phyloP scores from a whole-genome alignment of 2,113 vertebrate genomes.

The Excalfactoria chinensis region DNA sequence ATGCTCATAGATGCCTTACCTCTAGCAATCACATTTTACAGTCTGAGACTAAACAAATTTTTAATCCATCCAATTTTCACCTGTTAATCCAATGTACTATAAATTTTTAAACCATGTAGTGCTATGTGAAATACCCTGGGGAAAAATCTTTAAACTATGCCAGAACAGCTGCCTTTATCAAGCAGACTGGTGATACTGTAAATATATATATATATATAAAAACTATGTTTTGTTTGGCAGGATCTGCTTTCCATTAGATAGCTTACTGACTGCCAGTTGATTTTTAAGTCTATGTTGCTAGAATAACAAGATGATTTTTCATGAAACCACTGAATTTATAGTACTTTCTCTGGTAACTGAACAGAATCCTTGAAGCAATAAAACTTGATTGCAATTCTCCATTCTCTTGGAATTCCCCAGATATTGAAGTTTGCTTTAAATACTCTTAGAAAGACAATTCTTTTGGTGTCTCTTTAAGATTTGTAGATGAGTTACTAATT shows the following conservation, averaged over 20 bases:
- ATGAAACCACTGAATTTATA: neutral
- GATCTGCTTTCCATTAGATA: conserved; percentile 25
- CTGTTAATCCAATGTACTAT: neutral
- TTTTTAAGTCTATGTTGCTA: conserved; percentile 45
- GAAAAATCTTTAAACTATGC: conserved; percentile 49
- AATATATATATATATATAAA: neutral
- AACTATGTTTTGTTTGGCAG: conserved; percentile 30
- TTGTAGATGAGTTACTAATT: neutral
- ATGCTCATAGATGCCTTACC: neutral
- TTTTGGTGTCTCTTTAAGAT: neutral
- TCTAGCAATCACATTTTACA: neutral
- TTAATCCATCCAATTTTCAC: neutral
- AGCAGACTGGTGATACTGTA: neutral
- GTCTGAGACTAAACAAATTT: neutral
- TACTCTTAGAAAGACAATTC: neutral
- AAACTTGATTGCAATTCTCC: neutral
- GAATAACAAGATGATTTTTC: conserved; percentile 40
- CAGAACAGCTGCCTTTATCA: conserved; percentile 48
- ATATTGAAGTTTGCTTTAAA: neutral
- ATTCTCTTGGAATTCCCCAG: neutral
- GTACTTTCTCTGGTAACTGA: neutral
- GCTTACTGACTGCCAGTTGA: conserved; percentile 16
- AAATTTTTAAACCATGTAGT: conserved; percentile 21
- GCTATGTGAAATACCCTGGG: conserved; percentile 34
- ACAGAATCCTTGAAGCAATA: neutral